Base-by-base conservation (phyloP, 2,113 vertebrate genomes). In the Mandrillus leucophaeus region DNA sequence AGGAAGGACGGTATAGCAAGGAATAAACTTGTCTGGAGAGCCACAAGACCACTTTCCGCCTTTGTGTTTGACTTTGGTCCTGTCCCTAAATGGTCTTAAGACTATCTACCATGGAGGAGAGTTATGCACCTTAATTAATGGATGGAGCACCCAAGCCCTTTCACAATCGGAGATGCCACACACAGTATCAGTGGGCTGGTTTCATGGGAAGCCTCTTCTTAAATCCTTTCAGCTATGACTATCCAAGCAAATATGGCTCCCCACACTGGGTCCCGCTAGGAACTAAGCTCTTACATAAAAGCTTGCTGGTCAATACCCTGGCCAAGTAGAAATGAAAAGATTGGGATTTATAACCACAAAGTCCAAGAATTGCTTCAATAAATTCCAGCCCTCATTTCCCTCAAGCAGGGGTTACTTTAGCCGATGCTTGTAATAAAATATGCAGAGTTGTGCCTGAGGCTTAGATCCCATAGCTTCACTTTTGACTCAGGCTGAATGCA, bases 301-400 rank as follows among this genome's bases (percentile, higher is more conserved):
- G 4, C 8, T 48, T 95, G 8, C 27, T 17, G 66, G 40, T 92
- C 52, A 86, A 81, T 18, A 70, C 52, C n/a, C n/a, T 95, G 35
- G 27, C 61, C 79, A 93, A 61, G 22, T 22, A 17, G 18, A 14
- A 87, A 81, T 6, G 11, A 8, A 52, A 96, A 90, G 38, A 30
- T 38, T 48, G 52, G 25, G 5, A 91, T n/a, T 91, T 76, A 88
- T 2, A 3, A 75, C 14, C 8, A 52, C 35, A 76, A 88, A 86
- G 75, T 88, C 32, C 55, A 97, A 86, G 32, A 97, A 73, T 83
- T 83, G 30, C 73, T 88, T 89, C 93, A 81, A 78, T 3, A 91
- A 48, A 78, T 35, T 1, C 64, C 50, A 97, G 18, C 30, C 48
- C 14, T 80, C n/a, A 50, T 84, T 95, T 75, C 55, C 20, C 43